Percentiles rank a stretch among this genome's conserved stretches.
Conservation (phyloP, 1,140 invertebrate genomes). For the Anagrus nilaparvatae region DNA sequence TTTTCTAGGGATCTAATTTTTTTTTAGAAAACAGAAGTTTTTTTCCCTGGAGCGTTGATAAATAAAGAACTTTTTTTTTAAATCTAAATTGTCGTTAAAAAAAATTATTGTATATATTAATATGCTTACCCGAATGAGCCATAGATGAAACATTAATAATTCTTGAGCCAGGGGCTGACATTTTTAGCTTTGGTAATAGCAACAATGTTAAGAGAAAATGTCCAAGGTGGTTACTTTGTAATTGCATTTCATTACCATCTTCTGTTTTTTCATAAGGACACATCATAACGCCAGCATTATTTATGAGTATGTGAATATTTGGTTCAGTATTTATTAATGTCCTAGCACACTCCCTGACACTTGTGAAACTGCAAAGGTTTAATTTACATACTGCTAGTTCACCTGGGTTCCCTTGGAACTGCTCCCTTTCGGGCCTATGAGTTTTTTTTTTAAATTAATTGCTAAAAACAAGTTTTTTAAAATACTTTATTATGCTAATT, state of each 20-base stretch:
- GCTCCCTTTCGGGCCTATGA: conserved; percentile 24
- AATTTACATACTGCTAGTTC: conserved; percentile 50
- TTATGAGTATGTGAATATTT: conserved; percentile 63
- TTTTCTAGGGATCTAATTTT: no score
- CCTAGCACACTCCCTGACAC: conserved; percentile 59
- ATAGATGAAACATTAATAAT: conserved; percentile 61
- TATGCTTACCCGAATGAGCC: conserved; percentile 48
- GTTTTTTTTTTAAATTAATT: no score
- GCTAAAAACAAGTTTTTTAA: no score
- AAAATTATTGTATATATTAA: no score
- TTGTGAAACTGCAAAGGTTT: conserved; percentile 61
- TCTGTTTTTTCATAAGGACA: conserved; percentile 54
- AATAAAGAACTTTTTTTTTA: no score
- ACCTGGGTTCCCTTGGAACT: conserved; percentile 41
- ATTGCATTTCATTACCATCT: conserved; percentile 73
- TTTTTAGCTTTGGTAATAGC: conserved; percentile 51
- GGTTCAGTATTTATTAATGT: conserved; percentile 48
- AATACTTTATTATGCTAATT: no score
- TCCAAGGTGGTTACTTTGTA: conserved; percentile 70
- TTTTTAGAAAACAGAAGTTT: no score
- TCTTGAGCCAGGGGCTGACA: conserved; percentile 47
- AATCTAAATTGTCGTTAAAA: no score
- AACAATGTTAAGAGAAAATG: conserved; percentile 78
- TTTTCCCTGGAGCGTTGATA: no score
- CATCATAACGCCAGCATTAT: conserved; percentile 74